Evolutionary conservation across 2,113 vertebrate genomes (phyloP), one percentile per base, ranked within the genome.

Genomic region (Corydoras maculifer): DNA sequence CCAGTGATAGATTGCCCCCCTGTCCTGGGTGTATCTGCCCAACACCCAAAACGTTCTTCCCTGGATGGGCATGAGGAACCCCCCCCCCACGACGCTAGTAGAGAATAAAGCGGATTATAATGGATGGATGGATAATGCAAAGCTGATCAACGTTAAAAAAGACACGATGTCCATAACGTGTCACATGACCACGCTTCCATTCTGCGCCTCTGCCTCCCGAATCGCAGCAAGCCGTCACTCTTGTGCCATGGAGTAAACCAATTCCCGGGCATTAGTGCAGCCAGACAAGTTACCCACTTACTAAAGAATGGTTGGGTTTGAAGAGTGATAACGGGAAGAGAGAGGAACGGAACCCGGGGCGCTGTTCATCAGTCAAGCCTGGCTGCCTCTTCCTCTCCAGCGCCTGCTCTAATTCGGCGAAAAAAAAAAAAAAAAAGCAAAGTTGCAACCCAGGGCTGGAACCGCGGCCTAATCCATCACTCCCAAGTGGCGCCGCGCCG

Each of bases 311-410:
- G 66, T 50, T 53, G 30, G 53, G 53, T 57, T 13, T 13, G 63
- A 54, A 49, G 35, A 58, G 29, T n/a, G 6, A n/a, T 7, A n/a
- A 61, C 32, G 50, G 29, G 53, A 57, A 15, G 43, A 11, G 61
- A 32, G 50, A 18, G 60, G 48, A 69, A 67, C 58, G 53, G 55
- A 14, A 50, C 65, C 62, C 14, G 49, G 65, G 73, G 78, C 62
- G 70, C 12, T 75, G 79, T 71, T 76, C 67, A 73, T 76, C 76
- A 77, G 70, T 76, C 68, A 76, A 59, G 67, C 58, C 68, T 70
- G 76, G 50, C 72, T 68, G 68, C 43, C 59, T 50, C 68, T 60
- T 63, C 70, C 29, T 58, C 60, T 62, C 65, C 29, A 59, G 53
- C 62, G 61, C 48, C 51, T 62, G 57, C 15, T 63, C 58, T 80